These are phyloP conservation scores for Protobothrops flavoviridis DNA, from an alignment of 2,113 vertebrate species.

Conservation along the genomic window DNA sequence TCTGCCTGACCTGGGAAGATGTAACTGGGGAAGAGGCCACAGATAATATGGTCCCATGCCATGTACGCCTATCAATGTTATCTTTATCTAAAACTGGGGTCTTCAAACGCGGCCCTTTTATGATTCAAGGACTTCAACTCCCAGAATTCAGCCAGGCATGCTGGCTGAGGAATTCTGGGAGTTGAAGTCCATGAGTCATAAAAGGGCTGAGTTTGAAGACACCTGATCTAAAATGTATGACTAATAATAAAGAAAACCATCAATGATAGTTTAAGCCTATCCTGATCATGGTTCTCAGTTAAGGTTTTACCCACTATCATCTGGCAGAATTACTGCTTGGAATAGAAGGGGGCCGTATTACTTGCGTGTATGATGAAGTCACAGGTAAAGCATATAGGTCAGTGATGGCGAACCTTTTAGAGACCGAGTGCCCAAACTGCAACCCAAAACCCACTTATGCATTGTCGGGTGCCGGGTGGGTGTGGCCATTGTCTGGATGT, in stretches of 20 bases:
- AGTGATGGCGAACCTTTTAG: no score
- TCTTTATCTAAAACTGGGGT: background rate
- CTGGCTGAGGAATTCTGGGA: no score
- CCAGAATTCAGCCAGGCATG: no score
- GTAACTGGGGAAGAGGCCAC: background rate
- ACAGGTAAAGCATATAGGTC: constrained; percentile 11
- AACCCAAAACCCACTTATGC: no score
- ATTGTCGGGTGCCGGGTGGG: no score
- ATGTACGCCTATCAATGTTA: background rate
- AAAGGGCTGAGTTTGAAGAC: no score
- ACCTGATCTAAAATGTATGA: background rate
- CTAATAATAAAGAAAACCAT: background rate
- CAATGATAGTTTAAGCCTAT: background rate
- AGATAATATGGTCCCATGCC: background rate
- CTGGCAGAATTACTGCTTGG: background rate
- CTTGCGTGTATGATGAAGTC: constrained; percentile 35
- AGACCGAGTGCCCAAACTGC: no score
- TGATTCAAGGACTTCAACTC: no score
- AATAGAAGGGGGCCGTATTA: constrained; percentile 16
- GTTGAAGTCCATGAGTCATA: no score
- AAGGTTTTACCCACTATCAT: background rate
- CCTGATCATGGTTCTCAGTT: background rate
- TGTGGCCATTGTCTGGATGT: no score
- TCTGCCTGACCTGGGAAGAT: background rate
- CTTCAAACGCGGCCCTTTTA: no score